phyloP scores from a whole-genome alignment of 2,797 vertebrate species.

The Myotis pilosus region DNA sequence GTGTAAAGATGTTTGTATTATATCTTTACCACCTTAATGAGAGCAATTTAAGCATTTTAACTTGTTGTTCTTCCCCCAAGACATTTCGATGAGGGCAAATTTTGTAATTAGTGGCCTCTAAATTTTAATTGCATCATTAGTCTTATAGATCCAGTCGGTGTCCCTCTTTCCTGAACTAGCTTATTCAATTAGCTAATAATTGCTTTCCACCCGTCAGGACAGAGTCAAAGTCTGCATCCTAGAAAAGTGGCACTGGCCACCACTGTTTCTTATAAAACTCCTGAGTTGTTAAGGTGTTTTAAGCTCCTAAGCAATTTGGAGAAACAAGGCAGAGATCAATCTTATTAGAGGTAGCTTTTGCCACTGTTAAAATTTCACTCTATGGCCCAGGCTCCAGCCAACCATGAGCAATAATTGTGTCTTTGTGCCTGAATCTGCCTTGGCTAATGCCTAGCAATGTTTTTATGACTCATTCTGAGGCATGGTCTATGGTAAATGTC shows the following conservation, averaged over 20 bases:
- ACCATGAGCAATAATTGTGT: neutral
- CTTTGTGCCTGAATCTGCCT: neutral
- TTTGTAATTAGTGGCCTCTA: neutral
- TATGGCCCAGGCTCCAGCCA: neutral
- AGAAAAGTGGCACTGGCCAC: neutral
- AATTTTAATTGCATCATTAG: neutral
- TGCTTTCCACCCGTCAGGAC: neutral
- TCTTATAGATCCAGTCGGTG: neutral
- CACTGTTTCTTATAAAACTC: neutral
- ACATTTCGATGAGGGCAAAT: neutral
- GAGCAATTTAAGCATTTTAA: neutral
- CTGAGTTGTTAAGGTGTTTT: neutral
- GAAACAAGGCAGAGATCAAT: neutral
- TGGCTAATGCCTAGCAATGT: neutral
- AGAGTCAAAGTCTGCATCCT: neutral
- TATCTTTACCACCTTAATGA: neutral
- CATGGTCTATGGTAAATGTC: slow-evolving; percentile 21
- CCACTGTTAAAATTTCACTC: neutral
- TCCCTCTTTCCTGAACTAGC: neutral
- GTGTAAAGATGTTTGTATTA: neutral
- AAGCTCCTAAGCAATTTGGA: neutral
- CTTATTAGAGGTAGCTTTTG: neutral
- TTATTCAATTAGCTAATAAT: neutral
- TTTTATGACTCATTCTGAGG: slow-evolving; percentile 58
- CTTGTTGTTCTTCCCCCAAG: neutral